Conservation (phyloP, 2,797 vertebrate species). For the Sebastes melanostomus region DNA sequence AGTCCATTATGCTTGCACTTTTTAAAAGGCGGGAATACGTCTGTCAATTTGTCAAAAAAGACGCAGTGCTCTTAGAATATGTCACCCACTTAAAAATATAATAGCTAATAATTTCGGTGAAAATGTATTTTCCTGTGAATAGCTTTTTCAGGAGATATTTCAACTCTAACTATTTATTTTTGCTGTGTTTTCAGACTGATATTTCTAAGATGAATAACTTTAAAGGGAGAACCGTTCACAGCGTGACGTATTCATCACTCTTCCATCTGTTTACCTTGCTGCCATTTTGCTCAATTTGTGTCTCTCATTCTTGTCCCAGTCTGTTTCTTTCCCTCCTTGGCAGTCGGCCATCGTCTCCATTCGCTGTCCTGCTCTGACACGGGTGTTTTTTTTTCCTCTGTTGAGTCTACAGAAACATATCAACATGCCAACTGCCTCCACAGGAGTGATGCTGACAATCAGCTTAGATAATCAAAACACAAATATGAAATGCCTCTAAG, state of each 20-base stretch:
- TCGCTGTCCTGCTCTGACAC: constrained; percentile 13
- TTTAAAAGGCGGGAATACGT: neutral
- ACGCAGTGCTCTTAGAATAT: constrained; percentile 1
- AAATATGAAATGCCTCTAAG: constrained; percentile 24
- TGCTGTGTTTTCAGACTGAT: neutral
- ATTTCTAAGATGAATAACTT: neutral
- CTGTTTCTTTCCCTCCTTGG: constrained; percentile 22
- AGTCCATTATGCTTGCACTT: constrained; percentile 23
- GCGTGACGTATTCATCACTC: neutral
- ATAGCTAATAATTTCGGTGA: neutral
- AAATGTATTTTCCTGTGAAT: neutral
- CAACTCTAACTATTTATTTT: neutral
- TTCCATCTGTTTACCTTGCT: constrained; percentile 47
- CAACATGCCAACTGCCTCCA: constrained; percentile 34
- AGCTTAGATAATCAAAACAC: constrained; percentile 42
- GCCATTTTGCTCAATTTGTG: constrained; percentile 16
- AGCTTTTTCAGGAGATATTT: neutral
- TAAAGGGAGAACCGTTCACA: neutral
- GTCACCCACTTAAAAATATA: constrained; percentile 19
- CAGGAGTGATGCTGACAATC: constrained; percentile 46
- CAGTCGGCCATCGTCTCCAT: constrained; percentile 41
- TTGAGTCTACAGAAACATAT: constrained; percentile 33
- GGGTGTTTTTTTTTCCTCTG: neutral
- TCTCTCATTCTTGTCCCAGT: constrained; percentile 19
- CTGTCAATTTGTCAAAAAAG: constrained; percentile 33